Evolutionary conservation across 2,797 vertebrate genomes (phyloP).

Genomic region (Girardinus metallicus): DNA sequence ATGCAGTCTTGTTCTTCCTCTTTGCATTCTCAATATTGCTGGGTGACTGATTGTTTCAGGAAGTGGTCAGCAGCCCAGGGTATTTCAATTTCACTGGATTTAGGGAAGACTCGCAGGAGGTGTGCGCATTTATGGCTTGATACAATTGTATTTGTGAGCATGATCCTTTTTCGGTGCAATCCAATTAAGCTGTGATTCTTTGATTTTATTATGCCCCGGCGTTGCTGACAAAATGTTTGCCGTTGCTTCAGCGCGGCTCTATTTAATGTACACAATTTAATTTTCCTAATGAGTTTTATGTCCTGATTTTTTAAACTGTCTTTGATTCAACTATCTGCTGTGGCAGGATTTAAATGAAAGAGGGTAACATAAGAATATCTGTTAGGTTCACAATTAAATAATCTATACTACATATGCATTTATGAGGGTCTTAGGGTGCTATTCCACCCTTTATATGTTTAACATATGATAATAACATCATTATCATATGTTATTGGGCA

Average conservation of each 20-base stretch:
- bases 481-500: slow-evolving; percentile 71
- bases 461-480: too few species aligned
- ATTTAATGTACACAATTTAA: slow-evolving; percentile 95
- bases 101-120: slow-evolving; percentile 88
- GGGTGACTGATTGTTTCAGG: slow-evolving; percentile 88
- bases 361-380: slow-evolving; percentile 84
- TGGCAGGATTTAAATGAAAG: slow-evolving; percentile 89
- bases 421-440: slow-evolving; percentile 79
- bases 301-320: slow-evolving; percentile 92
- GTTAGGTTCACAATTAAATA: slow-evolving; percentile 85
- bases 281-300: slow-evolving; percentile 98
- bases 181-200: slow-evolving; percentile 96
- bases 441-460: slow-evolving; percentile 72
- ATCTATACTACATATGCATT: slow-evolving; percentile 87
- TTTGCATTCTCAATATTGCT: slow-evolving; percentile 63
- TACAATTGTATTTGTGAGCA: slow-evolving; percentile 96
- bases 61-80: slow-evolving; percentile 85
- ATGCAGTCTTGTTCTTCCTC: slow-evolving; percentile 34
- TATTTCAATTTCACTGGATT: slow-evolving; percentile 95
- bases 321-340: slow-evolving; percentile 86
- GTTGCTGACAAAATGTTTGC: slow-evolving; percentile 85
- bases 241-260: slow-evolving; percentile 85
- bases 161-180: slow-evolving; percentile 99
- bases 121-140: slow-evolving; percentile 87
- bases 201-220: slow-evolving; percentile 93